Base-by-base conservation (phyloP, 2,113 vertebrate species). In the Larimichthys polyactis region DNA sequence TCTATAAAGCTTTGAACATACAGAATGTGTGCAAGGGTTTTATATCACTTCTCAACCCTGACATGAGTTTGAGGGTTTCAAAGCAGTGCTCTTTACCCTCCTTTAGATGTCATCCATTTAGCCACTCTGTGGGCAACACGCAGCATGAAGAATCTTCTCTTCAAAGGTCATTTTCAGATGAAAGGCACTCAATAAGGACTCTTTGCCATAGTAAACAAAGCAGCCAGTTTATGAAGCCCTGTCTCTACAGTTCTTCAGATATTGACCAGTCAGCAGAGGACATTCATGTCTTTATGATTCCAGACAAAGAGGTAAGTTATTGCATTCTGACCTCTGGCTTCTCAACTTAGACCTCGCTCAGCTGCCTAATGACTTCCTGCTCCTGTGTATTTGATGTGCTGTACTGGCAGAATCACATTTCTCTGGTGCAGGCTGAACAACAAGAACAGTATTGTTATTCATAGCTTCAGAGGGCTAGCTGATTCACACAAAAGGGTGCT, bases 351-450 rank as follows among this genome's bases (percentile, higher is more conserved):
- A 71, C 77, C 77, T 46, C n/a, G 6, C 49, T 78, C 76, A 65
- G 77, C 36, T 51, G 27, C 72, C 58, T 87, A 84, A 91, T 88
- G 82, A 81, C 86, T 87, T 88, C 82, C 84, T 88, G 83, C 59
- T 55, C 64, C 19, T 20, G 54, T 77, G 83, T 44, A 15, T 77
- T 79, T 76, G 69, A 60, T 84, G 71, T 89, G 82, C 88, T 89
- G 64, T 16, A 40, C 19, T 58, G 69, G 75, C 81, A 85, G 36
- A 88, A 81, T 81, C 57, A n/a, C n/a, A 51, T 71, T 85, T 59
- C 57, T 40, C 36, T 32, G 46, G 36, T 72, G 22, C 44, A 57
- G 52, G 68, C 52, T 71, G 52, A 84, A 72, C 29, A 60, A 32
- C 72, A 75, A 67, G 51, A 64, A n/a, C 48, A 48, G 48, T 11